Conservation (phyloP, 2,888 invertebrate genomes). For the Cynaeus angustus region DNA sequence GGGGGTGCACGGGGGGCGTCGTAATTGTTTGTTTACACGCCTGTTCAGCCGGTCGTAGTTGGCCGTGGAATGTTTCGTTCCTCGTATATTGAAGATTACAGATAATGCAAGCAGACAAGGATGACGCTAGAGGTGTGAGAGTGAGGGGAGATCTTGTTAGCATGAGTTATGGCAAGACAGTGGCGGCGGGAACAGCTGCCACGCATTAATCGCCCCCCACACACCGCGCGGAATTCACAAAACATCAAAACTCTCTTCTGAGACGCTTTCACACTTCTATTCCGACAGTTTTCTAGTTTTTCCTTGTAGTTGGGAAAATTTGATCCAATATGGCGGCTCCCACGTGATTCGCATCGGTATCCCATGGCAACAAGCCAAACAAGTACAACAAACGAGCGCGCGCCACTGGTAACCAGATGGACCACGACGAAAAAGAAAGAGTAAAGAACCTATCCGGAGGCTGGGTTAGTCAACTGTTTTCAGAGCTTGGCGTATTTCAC, state of each 20-base stretch:
- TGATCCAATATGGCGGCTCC: too few species aligned
- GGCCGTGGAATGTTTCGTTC: constrained; percentile 54
- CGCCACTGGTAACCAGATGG: constrained; percentile 68
- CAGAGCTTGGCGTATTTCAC: constrained; percentile 51
- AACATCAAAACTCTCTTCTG: neutral
- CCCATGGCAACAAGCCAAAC: too few species aligned
- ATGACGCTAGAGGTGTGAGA: constrained; percentile 58
- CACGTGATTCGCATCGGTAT: too few species aligned
- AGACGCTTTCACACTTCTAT: too few species aligned
- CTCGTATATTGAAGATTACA: constrained; percentile 63
- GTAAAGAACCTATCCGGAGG: constrained; percentile 61
- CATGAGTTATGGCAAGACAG: constrained; percentile 65
- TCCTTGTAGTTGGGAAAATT: too few species aligned
- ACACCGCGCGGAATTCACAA: neutral
- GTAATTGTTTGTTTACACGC: constrained; percentile 68
- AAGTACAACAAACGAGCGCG: constrained; percentile 14
- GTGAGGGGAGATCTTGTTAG: constrained; percentile 67
- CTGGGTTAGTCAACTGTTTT: constrained; percentile 66
- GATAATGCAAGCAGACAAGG: constrained; percentile 66
- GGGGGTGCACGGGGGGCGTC: constrained; percentile 47
- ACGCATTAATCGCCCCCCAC: neutral
- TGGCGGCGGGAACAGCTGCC: constrained; percentile 55
- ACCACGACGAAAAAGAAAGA: constrained; percentile 64
- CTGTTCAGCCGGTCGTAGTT: constrained; percentile 59
- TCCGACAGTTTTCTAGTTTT: too few species aligned